Evolutionary conservation across 2,113 vertebrate species (phyloP), one percentile per base, ranked within the genome.

Genomic region (Perccottus glenii): DNA sequence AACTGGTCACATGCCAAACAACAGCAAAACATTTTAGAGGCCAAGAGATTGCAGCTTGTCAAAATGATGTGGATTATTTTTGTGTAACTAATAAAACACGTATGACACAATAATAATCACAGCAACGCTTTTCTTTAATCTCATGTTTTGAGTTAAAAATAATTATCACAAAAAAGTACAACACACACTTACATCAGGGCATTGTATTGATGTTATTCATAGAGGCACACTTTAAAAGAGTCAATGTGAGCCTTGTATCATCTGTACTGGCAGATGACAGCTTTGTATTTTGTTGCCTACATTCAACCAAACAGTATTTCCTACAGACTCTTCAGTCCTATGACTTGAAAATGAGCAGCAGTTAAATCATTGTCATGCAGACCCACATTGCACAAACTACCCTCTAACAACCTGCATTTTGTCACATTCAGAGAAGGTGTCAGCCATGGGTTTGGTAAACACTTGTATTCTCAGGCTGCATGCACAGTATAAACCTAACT

Each of bases 71-170:
- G 16, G 9, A 27, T 50, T 9, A 27, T 50, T 6, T 50, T 50
- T 50, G 48, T 27, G 48, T 16, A 35, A n/a, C 5, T 27, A 62
- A 15, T 48, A 2, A 65, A 65, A 63, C 70, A 27, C 43, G 5
- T 53, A 52, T 40, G n/a, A 15, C 4, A 53, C 58, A 35, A 36
- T 6, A 44, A 16, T 56, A 67, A 67, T n/a, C 32, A 61, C 4
- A 11, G 48, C 53, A 12, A 60, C 19, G 84, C 87, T 88, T 85
- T 84, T 88, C 19, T 78, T 62, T 66, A 7, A 81, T 58, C 69
- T 35, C 3, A 1, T 81, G 42, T 45, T 46, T 19, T 60, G 33
- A 74, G 63, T 73, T 75, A 83, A 78, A 81, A 86, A 79, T 69
- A 80, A 40, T 47, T 49, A 3, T 49, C 73, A 55, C 45, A 42